Evolutionary conservation across 1,140 invertebrate genomes (phyloP).

Genomic region (Tribolium madens): DNA sequence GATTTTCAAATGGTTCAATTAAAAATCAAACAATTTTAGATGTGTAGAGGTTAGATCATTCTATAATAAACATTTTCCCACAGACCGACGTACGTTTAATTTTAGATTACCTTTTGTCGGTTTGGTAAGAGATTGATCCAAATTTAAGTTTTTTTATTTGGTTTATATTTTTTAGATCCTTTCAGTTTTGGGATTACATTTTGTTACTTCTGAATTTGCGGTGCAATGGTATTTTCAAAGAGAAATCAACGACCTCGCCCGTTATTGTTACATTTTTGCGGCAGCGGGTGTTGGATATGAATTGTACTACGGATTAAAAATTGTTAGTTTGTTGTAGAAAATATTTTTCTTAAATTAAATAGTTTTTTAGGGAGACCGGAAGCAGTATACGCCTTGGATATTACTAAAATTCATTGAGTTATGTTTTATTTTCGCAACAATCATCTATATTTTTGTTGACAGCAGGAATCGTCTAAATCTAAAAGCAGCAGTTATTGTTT

Average conservation of each 20-base stretch:
- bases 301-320: conserved; percentile 25
- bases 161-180: conserved; percentile 10
- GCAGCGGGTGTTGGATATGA: conserved; percentile 1
- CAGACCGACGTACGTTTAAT: conserved; percentile 17
- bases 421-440: neutral
- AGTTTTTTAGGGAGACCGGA: conserved; percentile 13
- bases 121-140: neutral
- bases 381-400: conserved; percentile 35
- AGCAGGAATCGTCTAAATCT: neutral
- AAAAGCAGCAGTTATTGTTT: neutral
- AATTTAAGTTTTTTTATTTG: neutral
- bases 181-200: conserved; percentile 13
- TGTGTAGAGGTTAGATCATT: conserved; percentile 20
- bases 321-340: conserved; percentile 13
- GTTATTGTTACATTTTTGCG: conserved; percentile 7
- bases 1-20: neutral
- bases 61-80: conserved; percentile 40
- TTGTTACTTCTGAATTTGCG: neutral
- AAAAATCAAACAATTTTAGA: neutral
- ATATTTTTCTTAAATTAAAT: neutral
- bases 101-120: conserved; percentile 15
- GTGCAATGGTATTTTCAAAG: neutral
- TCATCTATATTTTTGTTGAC: conserved; percentile 8
- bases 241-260: neutral
- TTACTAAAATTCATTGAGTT: conserved; percentile 17